phyloP scores from a whole-genome alignment of 1,140 invertebrate species.

The Druon quercuslanigerum region DNA sequence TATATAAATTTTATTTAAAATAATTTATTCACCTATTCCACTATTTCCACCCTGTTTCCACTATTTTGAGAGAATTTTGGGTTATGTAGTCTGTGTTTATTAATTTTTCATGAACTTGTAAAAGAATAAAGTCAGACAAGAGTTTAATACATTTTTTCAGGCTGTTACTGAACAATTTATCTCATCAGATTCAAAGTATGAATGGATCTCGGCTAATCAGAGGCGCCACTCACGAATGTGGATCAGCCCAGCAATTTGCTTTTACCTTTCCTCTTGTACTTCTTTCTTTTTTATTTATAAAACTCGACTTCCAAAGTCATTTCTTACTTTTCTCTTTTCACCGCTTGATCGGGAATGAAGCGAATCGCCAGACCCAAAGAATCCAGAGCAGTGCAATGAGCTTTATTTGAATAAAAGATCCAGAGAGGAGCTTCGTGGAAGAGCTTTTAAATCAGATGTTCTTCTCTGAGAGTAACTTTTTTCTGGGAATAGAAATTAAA shows the following conservation, averaged over 20 bases:
- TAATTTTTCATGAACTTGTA: too few species aligned
- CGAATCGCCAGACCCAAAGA: slow-evolving; percentile 45
- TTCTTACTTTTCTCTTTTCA: slow-evolving; percentile 10
- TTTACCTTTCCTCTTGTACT: slow-evolving; percentile 6
- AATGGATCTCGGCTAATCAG: slow-evolving; percentile 29
- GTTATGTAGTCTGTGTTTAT: too few species aligned
- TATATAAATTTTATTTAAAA: too few species aligned
- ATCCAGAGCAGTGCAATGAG: slow-evolving; percentile 36
- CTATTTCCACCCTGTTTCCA: too few species aligned
- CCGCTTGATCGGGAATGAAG: slow-evolving; percentile 28
- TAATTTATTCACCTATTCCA: too few species aligned
- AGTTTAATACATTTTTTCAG: too few species aligned
- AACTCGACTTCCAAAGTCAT: not conserved
- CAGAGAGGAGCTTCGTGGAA: not conserved
- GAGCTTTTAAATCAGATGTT: not conserved
- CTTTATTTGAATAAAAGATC: slow-evolving; percentile 11
- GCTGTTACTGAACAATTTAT: too few species aligned
- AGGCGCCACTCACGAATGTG: slow-evolving; percentile 25
- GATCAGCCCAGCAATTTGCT: slow-evolving; percentile 21
- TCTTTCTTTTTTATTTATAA: slow-evolving; percentile 6
- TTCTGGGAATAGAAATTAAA: not conserved
- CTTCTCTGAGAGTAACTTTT: not conserved
- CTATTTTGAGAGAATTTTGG: too few species aligned
- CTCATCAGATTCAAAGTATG: not conserved
- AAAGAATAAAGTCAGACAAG: too few species aligned